phyloP scores from a whole-genome alignment of 2,888 invertebrate species.

The Eristalis arbustorum region DNA sequence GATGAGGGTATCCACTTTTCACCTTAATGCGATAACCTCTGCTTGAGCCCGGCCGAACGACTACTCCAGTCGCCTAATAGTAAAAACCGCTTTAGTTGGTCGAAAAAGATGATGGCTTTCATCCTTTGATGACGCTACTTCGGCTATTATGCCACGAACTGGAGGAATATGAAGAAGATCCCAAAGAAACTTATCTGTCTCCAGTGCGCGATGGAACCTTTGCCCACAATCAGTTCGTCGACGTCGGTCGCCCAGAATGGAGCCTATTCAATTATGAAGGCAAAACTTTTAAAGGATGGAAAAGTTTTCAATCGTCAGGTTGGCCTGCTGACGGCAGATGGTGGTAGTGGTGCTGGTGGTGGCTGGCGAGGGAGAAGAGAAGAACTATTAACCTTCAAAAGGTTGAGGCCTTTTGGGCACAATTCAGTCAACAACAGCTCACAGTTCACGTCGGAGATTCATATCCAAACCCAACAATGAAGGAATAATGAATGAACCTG shows the following conservation, averaged over 20 bases:
- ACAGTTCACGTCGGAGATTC: neutral
- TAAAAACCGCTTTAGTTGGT: constrained; percentile 7
- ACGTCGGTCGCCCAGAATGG: neutral
- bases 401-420: neutral
- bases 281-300: neutral
- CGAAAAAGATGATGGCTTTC: constrained; percentile 7
- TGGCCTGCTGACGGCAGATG: neutral
- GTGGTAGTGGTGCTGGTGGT: no score
- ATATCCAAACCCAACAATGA: neutral
- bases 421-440: neutral
- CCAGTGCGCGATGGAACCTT: neutral
- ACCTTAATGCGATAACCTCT: neutral
- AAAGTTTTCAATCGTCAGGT: neutral
- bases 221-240: neutral
- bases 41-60: neutral
- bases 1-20: neutral
- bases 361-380: neutral
- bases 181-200: neutral
- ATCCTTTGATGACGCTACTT: constrained; percentile 11
- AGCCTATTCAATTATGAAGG: neutral
- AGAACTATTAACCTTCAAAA: neutral
- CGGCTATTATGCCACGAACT: neutral
- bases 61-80: neutral
- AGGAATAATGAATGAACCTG: neutral
- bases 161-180: neutral